Conservation (phyloP, 2,888 invertebrate species). For the Macrosoma leucophasiata region DNA sequence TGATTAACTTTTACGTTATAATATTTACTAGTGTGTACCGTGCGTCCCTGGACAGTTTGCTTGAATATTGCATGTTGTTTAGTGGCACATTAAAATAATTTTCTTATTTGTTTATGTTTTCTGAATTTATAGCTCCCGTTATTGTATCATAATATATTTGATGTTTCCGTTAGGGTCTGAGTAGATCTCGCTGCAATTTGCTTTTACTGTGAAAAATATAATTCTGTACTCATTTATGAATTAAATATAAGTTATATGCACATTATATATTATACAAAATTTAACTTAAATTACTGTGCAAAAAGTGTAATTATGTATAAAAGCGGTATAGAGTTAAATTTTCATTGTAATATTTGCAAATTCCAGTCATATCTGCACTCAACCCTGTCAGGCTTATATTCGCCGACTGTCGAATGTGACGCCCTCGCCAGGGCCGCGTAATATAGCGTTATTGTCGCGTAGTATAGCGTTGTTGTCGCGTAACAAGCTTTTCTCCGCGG, state of each 20-base stretch:
- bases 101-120: slow-evolving; percentile 70
- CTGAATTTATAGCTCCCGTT: slow-evolving; percentile 50
- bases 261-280: too few relatives aligned
- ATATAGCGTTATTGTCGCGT: slow-evolving; percentile 30
- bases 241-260: too few relatives aligned
- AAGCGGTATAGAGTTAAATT: too few relatives aligned
- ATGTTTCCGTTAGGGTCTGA: slow-evolving; percentile 41
- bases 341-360: too few relatives aligned
- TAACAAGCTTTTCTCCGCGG: slow-evolving; percentile 28
- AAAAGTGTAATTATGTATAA: too few relatives aligned
- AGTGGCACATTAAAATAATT: slow-evolving; percentile 54
- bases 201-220: too few relatives aligned
- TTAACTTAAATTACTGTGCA: too few relatives aligned
- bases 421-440: slow-evolving; percentile 44
- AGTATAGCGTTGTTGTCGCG: slow-evolving; percentile 22
- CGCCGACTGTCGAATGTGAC: too few relatives aligned
- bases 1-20: slow-evolving; percentile 56
- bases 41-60: slow-evolving; percentile 57
- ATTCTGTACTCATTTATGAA: too few relatives aligned
- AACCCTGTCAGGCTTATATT: too few relatives aligned
- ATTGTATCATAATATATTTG: slow-evolving; percentile 47
- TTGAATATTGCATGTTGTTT: slow-evolving; percentile 70
- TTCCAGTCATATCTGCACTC: too few relatives aligned
- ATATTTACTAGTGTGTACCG: slow-evolving; percentile 53
- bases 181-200: too few relatives aligned